Evolutionary conservation across 2,797 vertebrate species (phyloP).

Genomic region (Taeniopygia guttata): DNA sequence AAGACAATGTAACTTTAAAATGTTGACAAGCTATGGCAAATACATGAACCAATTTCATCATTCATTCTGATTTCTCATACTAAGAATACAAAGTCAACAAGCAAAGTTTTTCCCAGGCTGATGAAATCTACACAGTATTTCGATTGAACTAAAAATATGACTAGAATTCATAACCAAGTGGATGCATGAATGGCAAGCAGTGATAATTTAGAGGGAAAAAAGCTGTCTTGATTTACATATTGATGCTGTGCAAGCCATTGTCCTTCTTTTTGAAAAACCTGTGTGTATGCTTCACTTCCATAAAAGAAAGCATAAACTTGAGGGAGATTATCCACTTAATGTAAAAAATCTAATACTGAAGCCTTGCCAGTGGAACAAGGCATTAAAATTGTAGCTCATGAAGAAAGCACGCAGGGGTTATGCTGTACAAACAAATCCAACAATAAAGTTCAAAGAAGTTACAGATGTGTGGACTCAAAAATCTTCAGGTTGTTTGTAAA

Average conservation of each 20-base stretch:
- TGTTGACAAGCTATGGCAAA: neutral
- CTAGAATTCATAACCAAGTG: neutral
- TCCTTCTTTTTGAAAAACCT: neutral
- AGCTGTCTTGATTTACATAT: neutral
- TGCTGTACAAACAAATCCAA: neutral
- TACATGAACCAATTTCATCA: neutral
- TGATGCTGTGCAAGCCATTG: neutral
- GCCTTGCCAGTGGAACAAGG: neutral
- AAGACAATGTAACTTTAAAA: neutral
- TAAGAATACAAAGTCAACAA: neutral
- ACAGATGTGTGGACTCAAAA: neutral
- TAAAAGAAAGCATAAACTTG: neutral
- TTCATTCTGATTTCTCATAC: neutral
- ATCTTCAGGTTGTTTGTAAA: neutral
- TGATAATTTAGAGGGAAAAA: neutral
- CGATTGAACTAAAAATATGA: neutral
- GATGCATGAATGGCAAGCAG: neutral
- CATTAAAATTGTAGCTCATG: neutral
- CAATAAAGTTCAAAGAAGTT: neutral
- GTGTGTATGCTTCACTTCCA: neutral
- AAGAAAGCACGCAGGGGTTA: neutral
- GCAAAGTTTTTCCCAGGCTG: neutral
- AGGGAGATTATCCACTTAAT: neutral
- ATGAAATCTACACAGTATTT: neutral
- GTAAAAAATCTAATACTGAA: neutral